Evolutionary conservation across 2,888 invertebrate genomes (phyloP).

Genomic region (Eupithecia inturbata): DNA sequence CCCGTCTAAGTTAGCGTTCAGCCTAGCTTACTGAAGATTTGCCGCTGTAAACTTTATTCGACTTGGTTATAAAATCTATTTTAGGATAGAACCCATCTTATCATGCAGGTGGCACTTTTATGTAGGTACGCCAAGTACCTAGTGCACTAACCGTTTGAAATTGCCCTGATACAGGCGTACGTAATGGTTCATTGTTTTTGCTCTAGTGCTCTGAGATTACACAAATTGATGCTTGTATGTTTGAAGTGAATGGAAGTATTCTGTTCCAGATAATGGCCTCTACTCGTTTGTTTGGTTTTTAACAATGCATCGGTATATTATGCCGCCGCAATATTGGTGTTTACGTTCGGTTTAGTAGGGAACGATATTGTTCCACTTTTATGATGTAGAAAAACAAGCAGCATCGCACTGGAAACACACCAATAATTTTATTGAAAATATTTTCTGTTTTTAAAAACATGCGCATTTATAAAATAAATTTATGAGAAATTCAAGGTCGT

Average conservation of each 20-base stretch:
- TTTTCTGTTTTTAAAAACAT: background rate
- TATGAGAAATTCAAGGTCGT: background rate
- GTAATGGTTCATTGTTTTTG: slow-evolving; percentile 76
- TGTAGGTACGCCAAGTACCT: slow-evolving; percentile 4
- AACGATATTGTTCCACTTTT: slow-evolving; percentile 26
- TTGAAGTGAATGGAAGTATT: slow-evolving; percentile 73
- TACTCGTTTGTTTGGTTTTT: slow-evolving; percentile 60
- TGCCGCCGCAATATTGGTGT: slow-evolving; percentile 26
- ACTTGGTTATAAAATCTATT: background rate
- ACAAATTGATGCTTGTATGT: slow-evolving; percentile 69
- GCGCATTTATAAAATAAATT: background rate
- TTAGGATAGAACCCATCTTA: background rate
- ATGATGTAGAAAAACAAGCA: slow-evolving; percentile 1
- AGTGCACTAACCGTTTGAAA: slow-evolving; percentile 30
- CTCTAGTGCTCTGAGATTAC: slow-evolving; percentile 70
- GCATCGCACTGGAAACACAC: background rate
- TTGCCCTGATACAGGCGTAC: slow-evolving; percentile 47
- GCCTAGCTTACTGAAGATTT: slow-evolving; percentile 47
- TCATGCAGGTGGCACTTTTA: slow-evolving; percentile 16
- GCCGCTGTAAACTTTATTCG: slow-evolving; percentile 25
- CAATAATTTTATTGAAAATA: background rate
- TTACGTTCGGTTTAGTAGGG: slow-evolving; percentile 6
- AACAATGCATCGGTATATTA: slow-evolving; percentile 58
- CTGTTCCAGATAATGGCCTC: slow-evolving; percentile 61
- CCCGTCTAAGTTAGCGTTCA: slow-evolving; percentile 49